Evolutionary conservation across 2,113 vertebrate species (phyloP).

Genomic region (Rhinoptilus africanus): DNA sequence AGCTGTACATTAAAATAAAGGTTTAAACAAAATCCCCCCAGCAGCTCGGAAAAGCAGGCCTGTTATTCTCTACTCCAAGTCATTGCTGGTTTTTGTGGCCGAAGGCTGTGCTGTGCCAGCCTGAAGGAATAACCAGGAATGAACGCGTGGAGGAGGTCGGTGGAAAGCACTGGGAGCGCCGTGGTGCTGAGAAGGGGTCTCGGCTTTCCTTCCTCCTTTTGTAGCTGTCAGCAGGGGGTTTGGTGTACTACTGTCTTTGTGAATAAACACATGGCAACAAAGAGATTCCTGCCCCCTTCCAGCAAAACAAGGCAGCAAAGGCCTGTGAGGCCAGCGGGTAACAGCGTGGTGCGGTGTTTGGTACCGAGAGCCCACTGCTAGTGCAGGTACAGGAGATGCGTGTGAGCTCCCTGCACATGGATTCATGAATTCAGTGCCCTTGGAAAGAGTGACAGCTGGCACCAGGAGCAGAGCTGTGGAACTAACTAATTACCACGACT

Average conservation of each 20-base stretch:
- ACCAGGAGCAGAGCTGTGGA: neutral
- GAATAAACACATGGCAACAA: neutral
- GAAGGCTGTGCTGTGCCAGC: neutral
- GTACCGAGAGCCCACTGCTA: neutral
- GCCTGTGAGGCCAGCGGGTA: rapidly evolving
- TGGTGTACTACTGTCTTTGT: neutral
- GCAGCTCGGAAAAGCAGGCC: neutral
- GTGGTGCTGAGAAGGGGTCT: neutral
- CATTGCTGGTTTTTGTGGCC: rapidly evolving
- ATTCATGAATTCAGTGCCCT: neutral
- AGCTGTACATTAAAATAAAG: neutral
- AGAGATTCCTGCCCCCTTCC: too few relatives aligned
- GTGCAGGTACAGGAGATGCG: neutral
- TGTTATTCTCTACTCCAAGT: neutral
- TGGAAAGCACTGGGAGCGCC: neutral
- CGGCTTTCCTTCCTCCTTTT: neutral
- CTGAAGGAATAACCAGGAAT: neutral
- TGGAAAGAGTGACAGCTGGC: neutral
- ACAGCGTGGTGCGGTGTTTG: neutral
- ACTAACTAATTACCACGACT: neutral
- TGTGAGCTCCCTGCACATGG: neutral
- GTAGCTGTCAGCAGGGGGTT: neutral
- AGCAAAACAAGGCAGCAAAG: too few relatives aligned
- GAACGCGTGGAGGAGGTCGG: neutral
- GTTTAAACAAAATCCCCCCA: neutral